A percentile compares a stretch with the other conserved stretches of the same genome.
Evolutionary conservation across 2,797 vertebrate genomes (phyloP).

Genomic region (Euphonia xanthogaster): DNA sequence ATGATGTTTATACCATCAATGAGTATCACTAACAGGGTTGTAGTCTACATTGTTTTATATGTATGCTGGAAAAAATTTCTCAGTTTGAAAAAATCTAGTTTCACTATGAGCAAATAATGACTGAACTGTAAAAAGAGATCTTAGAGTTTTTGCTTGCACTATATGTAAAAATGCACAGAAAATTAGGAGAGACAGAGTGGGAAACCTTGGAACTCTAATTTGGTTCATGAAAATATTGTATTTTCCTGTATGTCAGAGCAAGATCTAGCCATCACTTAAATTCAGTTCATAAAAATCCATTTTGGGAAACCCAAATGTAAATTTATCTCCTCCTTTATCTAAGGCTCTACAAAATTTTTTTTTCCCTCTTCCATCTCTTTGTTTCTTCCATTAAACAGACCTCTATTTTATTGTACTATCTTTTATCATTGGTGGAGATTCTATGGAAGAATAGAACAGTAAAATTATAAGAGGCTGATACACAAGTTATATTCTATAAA

Average conservation of each 20-base stretch:
- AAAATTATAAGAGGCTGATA: neutral
- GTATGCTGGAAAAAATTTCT: neutral
- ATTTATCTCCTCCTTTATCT: neutral
- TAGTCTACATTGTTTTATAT: neutral
- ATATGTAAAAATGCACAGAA: neutral
- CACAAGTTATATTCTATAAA: neutral
- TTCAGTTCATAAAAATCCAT: neutral
- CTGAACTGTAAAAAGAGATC: neutral
- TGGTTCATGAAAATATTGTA: neutral
- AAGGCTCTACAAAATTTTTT: neutral
- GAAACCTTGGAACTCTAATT: neutral
- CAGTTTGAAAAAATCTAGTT: neutral
- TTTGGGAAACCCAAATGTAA: neutral
- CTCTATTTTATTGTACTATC: neutral
- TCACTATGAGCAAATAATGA: neutral
- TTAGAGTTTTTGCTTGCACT: neutral
- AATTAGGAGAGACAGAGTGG: accelerated
- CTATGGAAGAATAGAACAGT: neutral
- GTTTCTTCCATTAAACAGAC: neutral
- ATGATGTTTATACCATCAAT: neutral
- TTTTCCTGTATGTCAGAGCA: neutral
- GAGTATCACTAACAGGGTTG: neutral
- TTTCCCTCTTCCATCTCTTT: neutral
- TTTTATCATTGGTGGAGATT: neutral
- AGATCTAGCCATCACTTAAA: neutral